phyloP scores from a whole-genome alignment of 2,113 vertebrate species.

The Ibidorhyncha struthersii region DNA sequence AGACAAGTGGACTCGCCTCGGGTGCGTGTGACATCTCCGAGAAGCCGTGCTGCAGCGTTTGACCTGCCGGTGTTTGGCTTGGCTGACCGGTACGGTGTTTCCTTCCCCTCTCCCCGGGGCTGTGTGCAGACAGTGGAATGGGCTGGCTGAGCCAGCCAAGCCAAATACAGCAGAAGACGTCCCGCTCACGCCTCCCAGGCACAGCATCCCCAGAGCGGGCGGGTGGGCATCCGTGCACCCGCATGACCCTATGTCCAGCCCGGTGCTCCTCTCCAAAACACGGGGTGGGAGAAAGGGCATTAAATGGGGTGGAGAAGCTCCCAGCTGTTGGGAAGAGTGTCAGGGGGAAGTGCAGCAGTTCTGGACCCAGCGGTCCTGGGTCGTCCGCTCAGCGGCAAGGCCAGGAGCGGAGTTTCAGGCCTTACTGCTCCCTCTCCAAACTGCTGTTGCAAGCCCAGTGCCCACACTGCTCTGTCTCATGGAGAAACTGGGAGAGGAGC shows the following conservation, averaged over 20 bases:
- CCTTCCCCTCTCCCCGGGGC: not conserved
- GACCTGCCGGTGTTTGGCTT: not conserved
- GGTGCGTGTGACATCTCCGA: not conserved
- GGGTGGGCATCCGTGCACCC: not conserved
- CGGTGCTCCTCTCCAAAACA: not conserved
- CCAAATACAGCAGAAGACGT: not conserved
- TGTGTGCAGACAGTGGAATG: not conserved
- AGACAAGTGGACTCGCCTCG: not conserved
- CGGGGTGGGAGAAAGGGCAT: not conserved
- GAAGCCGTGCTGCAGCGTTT: not conserved
- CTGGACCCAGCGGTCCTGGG: accelerated
- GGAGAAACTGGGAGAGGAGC: not conserved
- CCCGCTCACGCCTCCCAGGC: not conserved
- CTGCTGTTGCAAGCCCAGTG: not conserved
- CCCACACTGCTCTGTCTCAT: not conserved
- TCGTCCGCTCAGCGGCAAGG: not conserved
- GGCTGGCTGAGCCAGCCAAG: not conserved
- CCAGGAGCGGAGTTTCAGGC: not conserved
- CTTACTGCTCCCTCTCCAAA: not conserved
- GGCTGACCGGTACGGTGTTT: not conserved
- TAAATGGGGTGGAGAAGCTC: not conserved
- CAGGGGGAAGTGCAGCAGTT: not conserved
- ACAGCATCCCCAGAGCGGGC: not conserved
- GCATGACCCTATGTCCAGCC: not conserved
- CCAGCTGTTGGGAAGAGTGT: not conserved